Evolutionary conservation across 2,113 vertebrate species (phyloP), one percentile per base, ranked within the genome.

Genomic region (Taurulus bubalis): DNA sequence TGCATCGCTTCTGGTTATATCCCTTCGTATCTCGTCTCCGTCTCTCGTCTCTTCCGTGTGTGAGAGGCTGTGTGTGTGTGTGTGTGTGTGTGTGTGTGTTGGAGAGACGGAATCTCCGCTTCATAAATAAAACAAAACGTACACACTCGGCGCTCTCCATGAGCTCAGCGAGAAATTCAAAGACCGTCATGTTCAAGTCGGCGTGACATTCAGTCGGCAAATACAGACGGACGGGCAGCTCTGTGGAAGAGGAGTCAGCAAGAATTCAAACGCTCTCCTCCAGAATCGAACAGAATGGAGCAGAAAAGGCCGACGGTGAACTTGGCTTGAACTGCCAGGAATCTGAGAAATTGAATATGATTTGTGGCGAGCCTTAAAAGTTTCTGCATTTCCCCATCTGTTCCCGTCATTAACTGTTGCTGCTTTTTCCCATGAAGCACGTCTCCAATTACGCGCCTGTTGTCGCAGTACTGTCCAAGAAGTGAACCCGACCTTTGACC

Each of bases 81-180:
- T 53, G 69, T 18, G 30, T 40, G 18, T 2, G 58, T 42, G 68
- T 49, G 68, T 16, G 30, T 38, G 16, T 2, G 62, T 36, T 65
- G 62, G 66, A 69, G 86, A 85, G 28, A 85, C 47, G 24, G 76
- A 91, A 87, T 90, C 58, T 55, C 15, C 2, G 64, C 64, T 70
- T 87, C 75, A 88, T 91, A 87, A 93, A 94, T 90, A 89, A 90
- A 90, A 82, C 82, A 94, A 67, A 79, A 76, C 69, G 45, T 42
- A 51, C 58, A 72, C 64, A 77, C 76, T 42, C 32, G 0, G 67
- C 28, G 42, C 78, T 84, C 80, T 65, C 49, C 38, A 6, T 42
- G 75, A 83, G 85, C 73, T 75, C 65, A 8, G 62, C 1, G 49
- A 80, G 71, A 75, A 75, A 80, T 56, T 77, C 77, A 83, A 62